Evolutionary conservation across 2,797 vertebrate species (phyloP).

Genomic region (Enteromius argenteus): DNA sequence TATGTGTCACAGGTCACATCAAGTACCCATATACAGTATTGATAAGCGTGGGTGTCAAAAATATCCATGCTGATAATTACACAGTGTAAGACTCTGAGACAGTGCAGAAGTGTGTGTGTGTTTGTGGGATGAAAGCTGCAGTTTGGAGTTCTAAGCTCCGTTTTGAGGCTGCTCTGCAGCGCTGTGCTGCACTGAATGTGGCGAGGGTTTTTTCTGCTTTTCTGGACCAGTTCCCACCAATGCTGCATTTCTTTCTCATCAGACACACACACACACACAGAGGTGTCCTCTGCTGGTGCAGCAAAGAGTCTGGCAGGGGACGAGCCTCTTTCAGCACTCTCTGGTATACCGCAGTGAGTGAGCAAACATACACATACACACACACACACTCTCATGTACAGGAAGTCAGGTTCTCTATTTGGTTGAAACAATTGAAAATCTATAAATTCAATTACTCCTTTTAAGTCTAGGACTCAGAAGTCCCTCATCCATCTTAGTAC

Average conservation of each 20-base stretch:
- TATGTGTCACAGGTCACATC: not conserved
- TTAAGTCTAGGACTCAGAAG: constrained; percentile 22
- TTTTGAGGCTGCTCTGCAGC: constrained; percentile 38
- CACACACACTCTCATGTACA: constrained; percentile 18
- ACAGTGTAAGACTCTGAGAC: not conserved
- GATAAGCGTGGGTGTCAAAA: not conserved
- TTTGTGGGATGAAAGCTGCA: constrained; percentile 20
- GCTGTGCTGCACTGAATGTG: constrained; percentile 48
- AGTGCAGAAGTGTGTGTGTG: not conserved
- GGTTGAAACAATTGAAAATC: constrained; percentile 47
- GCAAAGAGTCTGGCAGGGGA: constrained; percentile 66
- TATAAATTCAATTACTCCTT: constrained; percentile 17
- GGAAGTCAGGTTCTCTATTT: constrained; percentile 41
- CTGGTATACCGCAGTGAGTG: constrained; percentile 53
- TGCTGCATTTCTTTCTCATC: constrained; percentile 74
- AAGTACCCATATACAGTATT: not conserved
- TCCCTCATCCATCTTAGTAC: not conserved
- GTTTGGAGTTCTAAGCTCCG: constrained; percentile 20
- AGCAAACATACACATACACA: constrained; percentile 9
- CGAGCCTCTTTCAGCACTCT: constrained; percentile 55
- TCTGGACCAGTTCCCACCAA: constrained; percentile 78
- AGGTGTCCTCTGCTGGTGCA: constrained; percentile 71
- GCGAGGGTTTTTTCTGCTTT: constrained; percentile 60
- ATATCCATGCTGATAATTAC: not conserved
- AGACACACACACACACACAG: constrained; percentile 40